phyloP scores from a whole-genome alignment of 2,888 invertebrate species.

The Glaucopsyche alexis region DNA sequence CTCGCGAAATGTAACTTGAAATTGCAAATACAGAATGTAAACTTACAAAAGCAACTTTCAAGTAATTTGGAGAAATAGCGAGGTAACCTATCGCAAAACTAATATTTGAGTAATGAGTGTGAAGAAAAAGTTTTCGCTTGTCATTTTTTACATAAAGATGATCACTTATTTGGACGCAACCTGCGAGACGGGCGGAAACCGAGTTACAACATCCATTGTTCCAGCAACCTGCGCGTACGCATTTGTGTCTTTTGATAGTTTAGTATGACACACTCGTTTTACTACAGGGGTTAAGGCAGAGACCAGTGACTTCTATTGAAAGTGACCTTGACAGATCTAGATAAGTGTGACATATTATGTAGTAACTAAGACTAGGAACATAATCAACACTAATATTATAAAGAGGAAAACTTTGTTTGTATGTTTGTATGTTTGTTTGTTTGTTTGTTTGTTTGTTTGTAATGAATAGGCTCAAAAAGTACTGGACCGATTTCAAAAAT shows the following conservation, averaged over 20 bases:
- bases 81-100: not conserved
- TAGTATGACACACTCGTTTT: not conserved
- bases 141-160: constrained; percentile 4
- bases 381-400: too few relatives aligned
- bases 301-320: not conserved
- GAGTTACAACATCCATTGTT: not conserved
- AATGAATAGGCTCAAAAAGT: too few relatives aligned
- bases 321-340: not conserved
- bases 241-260: too few relatives aligned
- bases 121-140: not conserved
- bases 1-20: constrained; percentile 2
- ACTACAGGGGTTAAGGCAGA: not conserved
- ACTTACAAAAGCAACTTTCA: not conserved
- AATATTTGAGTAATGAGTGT: not conserved
- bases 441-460: too few relatives aligned
- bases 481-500: too few relatives aligned
- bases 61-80: not conserved
- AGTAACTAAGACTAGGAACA: too few relatives aligned
- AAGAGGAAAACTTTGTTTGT: too few relatives aligned
- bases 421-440: too few relatives aligned
- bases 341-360: not conserved
- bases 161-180: constrained; percentile 22
- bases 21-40: not conserved
- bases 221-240: not conserved
- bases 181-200: constrained; percentile 29